These are phyloP conservation scores for Colostygia pectinataria DNA, from an alignment of 2,888 invertebrate genomes.

Conservation along the genomic window DNA sequence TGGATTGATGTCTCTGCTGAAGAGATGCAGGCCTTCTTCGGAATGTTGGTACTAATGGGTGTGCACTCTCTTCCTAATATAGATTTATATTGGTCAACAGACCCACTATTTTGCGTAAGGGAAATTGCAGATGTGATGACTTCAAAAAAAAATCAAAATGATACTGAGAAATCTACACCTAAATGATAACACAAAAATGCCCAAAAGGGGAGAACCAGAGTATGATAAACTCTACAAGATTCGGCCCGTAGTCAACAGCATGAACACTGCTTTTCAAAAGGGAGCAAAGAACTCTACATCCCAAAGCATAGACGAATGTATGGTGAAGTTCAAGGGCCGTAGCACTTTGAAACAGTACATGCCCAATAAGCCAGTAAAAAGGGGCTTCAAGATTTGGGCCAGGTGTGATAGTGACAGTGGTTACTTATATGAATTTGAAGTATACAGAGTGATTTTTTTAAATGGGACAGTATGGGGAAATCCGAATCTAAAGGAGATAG, in stretches of 20 bases:
- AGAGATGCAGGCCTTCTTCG: conserved; percentile 24
- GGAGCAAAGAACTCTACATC: conserved; percentile 14
- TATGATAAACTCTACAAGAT: conserved; percentile 29
- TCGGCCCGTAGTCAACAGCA: conserved; percentile 16
- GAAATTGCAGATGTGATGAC: conserved; percentile 25
- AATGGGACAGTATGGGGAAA: too few species aligned
- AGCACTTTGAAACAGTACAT: conserved; percentile 27
- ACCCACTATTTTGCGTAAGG: conserved; percentile 18
- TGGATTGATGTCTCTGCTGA: conserved; percentile 22
- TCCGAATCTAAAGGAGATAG: too few species aligned
- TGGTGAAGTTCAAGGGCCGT: conserved; percentile 13
- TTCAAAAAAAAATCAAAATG: conserved; percentile 24
- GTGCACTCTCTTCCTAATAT: conserved; percentile 20
- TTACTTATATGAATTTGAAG: conserved; percentile 24
- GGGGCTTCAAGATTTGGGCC: conserved; percentile 26
- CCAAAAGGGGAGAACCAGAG: conserved; percentile 22
- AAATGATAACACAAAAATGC: conserved; percentile 28
- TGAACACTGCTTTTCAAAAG: conserved; percentile 22
- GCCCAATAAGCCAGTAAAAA: conserved; percentile 25
- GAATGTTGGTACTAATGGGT: conserved; percentile 22
- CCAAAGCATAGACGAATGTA: neutral
- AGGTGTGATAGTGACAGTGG: conserved; percentile 21
- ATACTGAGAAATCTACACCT: conserved; percentile 25
- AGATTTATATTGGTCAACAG: conserved; percentile 25
- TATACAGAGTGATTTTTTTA: too few species aligned